Conservation (phyloP, 2,797 vertebrate genomes). For the Sebastes iracundus region DNA sequence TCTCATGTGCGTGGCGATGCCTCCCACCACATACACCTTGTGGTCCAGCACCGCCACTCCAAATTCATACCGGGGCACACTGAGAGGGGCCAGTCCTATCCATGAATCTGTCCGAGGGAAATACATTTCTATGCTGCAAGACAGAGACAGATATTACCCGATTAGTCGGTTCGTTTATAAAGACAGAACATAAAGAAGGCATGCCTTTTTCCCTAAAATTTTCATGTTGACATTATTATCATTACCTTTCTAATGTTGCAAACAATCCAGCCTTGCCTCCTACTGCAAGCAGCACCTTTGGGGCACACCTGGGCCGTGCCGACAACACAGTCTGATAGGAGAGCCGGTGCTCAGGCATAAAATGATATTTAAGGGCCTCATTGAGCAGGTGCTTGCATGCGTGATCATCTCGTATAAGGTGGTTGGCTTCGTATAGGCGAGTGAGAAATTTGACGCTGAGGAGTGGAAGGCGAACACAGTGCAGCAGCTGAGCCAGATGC, state of each 20-base stretch:
- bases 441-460: slow-evolving; percentile 98
- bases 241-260: slow-evolving; percentile 95
- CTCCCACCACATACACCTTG: slow-evolving; percentile 95
- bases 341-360: slow-evolving; percentile 98
- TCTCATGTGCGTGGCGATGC: slow-evolving; percentile 94
- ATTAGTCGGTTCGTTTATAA: background rate
- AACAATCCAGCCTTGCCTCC: slow-evolving; percentile 98
- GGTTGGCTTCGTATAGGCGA: slow-evolving; percentile 96
- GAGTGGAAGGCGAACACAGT: slow-evolving; percentile 95
- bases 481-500: slow-evolving; percentile 92
- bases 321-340: slow-evolving; percentile 95
- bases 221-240: background rate
- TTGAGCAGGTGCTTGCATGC: slow-evolving; percentile 98
- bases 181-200: background rate
- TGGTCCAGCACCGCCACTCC: slow-evolving; percentile 95
- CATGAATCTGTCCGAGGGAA: slow-evolving; percentile 98
- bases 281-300: slow-evolving; percentile 96
- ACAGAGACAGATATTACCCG: background rate
- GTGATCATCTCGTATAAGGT: slow-evolving; percentile 97
- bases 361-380: slow-evolving; percentile 98
- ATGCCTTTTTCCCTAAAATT: background rate
- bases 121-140: slow-evolving; percentile 96
- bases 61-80: slow-evolving; percentile 94
- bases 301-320: slow-evolving; percentile 93
- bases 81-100: slow-evolving; percentile 96